A percentile compares a stretch with the other conserved stretches of the same genome.
phyloP scores from a whole-genome alignment of 2,113 vertebrate species.

The Oxyura jamaicensis region DNA sequence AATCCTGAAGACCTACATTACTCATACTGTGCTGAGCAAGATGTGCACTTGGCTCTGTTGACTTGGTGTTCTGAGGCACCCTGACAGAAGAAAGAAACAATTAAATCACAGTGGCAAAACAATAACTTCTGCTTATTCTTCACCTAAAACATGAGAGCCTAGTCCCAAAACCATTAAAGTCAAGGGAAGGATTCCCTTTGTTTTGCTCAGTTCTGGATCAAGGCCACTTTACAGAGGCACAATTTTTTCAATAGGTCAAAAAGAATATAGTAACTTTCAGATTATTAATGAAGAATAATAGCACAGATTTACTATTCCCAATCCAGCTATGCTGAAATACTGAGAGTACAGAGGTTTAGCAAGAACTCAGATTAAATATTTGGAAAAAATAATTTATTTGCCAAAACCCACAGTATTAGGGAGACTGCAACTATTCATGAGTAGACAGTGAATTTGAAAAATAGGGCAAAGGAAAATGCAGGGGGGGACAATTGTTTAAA shows the following conservation, averaged over 20 bases:
- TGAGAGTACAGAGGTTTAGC: neutral
- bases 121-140: conserved; percentile 14
- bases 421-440: neutral
- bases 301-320: neutral
- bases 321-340: neutral
- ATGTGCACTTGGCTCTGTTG: neutral
- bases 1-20: neutral
- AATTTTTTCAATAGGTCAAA: neutral
- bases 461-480: neutral
- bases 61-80: neutral
- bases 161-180: neutral
- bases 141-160: neutral
- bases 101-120: neutral
- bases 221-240: neutral
- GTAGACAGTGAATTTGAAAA: neutral
- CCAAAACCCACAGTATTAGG: neutral
- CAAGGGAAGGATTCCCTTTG: neutral
- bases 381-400: neutral
- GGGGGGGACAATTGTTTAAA: neutral
- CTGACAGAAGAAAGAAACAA: neutral
- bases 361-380: neutral
- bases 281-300: neutral
- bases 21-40: neutral
- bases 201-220: conserved; percentile 21
- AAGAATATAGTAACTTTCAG: neutral